These are phyloP conservation scores for Hermaeophaga mercurialis DNA, from an alignment of 2,888 invertebrate species.

Conservation along the genomic window DNA sequence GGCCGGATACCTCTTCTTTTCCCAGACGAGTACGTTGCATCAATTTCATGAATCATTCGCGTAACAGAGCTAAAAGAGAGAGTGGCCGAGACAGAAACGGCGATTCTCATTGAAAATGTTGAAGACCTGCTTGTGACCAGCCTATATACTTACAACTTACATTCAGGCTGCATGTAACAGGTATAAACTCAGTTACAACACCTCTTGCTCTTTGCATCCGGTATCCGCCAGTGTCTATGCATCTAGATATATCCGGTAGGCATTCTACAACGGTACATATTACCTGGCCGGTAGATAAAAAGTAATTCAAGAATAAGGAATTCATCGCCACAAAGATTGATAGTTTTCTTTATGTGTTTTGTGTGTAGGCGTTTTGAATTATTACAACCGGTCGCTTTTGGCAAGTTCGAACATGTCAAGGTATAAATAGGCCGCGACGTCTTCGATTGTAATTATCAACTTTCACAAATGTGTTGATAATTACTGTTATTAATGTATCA, in stretches of 20 bases:
- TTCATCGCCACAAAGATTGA: background rate
- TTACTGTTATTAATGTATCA: too few species aligned
- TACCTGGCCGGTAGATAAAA: constrained; percentile 11
- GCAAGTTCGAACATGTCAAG: background rate
- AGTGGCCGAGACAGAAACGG: constrained; percentile 34
- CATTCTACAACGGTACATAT: constrained; percentile 13
- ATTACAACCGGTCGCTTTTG: background rate
- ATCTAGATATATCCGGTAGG: constrained; percentile 22
- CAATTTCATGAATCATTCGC: constrained; percentile 39
- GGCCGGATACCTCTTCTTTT: background rate
- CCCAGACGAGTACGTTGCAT: constrained; percentile 32
- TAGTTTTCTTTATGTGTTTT: background rate
- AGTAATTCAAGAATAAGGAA: constrained; percentile 9
- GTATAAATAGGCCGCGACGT: background rate
- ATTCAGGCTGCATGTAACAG: constrained; percentile 19
- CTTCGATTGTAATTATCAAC: too few species aligned
- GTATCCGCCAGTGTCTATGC: constrained; percentile 23
- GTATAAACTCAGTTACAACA: constrained; percentile 23
- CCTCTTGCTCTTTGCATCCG: constrained; percentile 25
- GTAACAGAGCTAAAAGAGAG: constrained; percentile 13
- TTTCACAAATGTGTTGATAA: too few species aligned
- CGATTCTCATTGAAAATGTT: constrained; percentile 39
- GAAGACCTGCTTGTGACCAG: constrained; percentile 23
- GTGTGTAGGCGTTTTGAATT: background rate
- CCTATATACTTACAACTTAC: constrained; percentile 19